Percentiles rank a stretch among this genome's conserved stretches.
These are phyloP conservation scores for Dreissena polymorpha DNA, from an alignment of 1,140 invertebrate species.

Conservation along the genomic window DNA sequence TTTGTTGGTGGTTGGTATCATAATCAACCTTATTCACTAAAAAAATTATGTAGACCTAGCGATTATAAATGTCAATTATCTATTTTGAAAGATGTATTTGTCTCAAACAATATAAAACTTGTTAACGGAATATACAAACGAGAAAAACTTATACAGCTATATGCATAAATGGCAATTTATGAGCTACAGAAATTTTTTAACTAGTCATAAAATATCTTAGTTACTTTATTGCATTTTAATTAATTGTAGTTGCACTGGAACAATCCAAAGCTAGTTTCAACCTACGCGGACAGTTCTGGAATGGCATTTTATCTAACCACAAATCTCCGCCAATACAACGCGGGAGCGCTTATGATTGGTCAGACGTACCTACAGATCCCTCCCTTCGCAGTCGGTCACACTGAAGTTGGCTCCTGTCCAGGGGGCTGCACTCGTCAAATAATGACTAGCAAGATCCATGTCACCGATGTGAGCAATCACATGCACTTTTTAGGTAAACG, in stretches of 20 bases:
- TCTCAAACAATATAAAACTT: too few relatives aligned
- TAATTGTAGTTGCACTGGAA: constrained; percentile 61
- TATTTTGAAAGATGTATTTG: too few relatives aligned
- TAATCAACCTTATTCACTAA: too few relatives aligned
- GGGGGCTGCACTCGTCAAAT: constrained; percentile 15
- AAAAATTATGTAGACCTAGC: too few relatives aligned
- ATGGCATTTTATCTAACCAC: constrained; percentile 55
- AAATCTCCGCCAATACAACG: constrained; percentile 56
- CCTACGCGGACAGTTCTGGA: constrained; percentile 57
- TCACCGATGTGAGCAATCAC: constrained; percentile 12
- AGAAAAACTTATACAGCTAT: too few relatives aligned
- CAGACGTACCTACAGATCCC: constrained; percentile 54
- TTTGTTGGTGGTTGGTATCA: too few relatives aligned
- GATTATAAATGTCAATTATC: too few relatives aligned
- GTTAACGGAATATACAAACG: too few relatives aligned
- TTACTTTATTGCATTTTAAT: not conserved
- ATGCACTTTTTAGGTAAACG: constrained; percentile 40
- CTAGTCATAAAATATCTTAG: too few relatives aligned
- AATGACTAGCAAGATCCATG: not conserved
- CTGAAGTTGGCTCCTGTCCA: not conserved
- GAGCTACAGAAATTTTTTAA: too few relatives aligned
- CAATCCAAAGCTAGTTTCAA: constrained; percentile 45
- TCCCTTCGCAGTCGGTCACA: constrained; percentile 14
- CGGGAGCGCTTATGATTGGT: constrained; percentile 54
- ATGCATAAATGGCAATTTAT: too few relatives aligned